Conservation (phyloP, 92 coral and sea anemone genomes). For the Epizoanthus rinbou region DNA sequence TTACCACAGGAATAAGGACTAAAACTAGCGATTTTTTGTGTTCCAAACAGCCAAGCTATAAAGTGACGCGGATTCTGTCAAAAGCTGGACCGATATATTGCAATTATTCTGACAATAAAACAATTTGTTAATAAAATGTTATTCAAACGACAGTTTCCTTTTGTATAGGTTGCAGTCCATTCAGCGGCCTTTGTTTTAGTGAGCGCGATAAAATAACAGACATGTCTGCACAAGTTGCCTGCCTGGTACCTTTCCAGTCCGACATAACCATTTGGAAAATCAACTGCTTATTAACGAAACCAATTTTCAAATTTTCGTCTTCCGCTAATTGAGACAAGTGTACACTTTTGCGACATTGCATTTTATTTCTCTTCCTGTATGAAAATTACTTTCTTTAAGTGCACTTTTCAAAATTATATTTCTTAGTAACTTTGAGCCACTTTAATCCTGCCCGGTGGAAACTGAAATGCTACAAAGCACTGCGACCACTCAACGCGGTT, state of each 20-base stretch:
- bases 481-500: too few relatives aligned
- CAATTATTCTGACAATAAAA: conserved; percentile 2
- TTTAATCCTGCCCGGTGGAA: too few relatives aligned
- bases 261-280: not conserved
- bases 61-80: conserved; percentile 7
- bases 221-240: not conserved
- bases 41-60: not conserved
- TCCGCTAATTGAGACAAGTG: not conserved
- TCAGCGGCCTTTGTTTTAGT: not conserved
- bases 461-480: too few relatives aligned
- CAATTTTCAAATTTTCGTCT: not conserved
- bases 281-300: not conserved
- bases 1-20: not conserved
- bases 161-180: not conserved
- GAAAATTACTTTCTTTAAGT: not conserved
- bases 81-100: conserved; percentile 12
- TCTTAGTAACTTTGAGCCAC: too few relatives aligned
- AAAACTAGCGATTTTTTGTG: not conserved
- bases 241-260: not conserved
- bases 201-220: not conserved
- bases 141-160: not conserved
- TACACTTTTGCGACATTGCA: conserved; percentile 1
- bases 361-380: not conserved
- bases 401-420: not conserved
- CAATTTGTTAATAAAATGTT: conserved; percentile 24